Conservation (phyloP, 2,113 vertebrate genomes). For the Isichthys henryi region DNA sequence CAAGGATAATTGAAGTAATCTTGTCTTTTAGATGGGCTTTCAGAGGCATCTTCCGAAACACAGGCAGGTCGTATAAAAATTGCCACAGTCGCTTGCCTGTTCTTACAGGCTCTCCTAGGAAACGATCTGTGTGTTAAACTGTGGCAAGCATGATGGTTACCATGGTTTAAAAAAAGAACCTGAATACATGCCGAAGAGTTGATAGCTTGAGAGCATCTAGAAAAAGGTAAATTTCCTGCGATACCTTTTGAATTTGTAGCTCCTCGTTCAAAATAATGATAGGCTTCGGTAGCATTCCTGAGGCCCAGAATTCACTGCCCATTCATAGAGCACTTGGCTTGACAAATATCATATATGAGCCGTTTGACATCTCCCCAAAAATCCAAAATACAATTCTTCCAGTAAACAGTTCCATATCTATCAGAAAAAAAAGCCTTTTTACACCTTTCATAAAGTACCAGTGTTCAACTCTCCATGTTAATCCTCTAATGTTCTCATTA, state of each 20-base stretch:
- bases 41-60: not conserved
- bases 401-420: not conserved
- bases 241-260: not conserved
- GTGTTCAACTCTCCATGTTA: not conserved
- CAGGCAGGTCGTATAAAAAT: not conserved
- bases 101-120: not conserved
- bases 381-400: not conserved
- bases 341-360: not conserved
- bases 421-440: not conserved
- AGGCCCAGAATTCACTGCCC: not conserved
- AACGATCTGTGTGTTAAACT: not conserved
- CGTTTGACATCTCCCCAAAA: not conserved
- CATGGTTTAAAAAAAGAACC: not conserved
- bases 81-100: not conserved
- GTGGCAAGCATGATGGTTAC: not conserved
- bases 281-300: not conserved
- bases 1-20: slow-evolving; percentile 21
- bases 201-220: not conserved
- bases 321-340: not conserved
- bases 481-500: slow-evolving; percentile 3
- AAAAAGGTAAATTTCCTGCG: not conserved
- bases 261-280: not conserved
- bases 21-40: slow-evolving; percentile 5
- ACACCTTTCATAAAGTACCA: not conserved
- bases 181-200: not conserved